Evolutionary conservation across 1,140 invertebrate genomes (phyloP), one percentile per base, ranked within the genome.

Genomic region (Anastrepha obliqua): DNA sequence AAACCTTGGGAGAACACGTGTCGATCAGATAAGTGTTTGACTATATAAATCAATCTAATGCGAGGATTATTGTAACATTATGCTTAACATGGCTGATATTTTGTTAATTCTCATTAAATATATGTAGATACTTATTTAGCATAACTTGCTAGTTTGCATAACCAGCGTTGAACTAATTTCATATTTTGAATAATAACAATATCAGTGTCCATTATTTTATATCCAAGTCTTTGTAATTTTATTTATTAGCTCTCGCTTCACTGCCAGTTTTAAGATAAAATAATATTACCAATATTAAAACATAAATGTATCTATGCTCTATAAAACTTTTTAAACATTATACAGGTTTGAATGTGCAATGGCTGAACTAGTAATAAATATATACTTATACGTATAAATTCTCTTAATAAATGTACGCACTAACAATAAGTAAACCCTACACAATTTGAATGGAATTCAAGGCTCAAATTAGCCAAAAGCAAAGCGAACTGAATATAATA

Each of bases 281-380:
- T 67, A 67, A 67, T 42, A 47, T 74, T 17, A 74, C 15, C 17
- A 47, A 29, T 47, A 47, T 47, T 81, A 55, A 55, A 55, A 55
- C 11, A 62, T 20, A 51, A 81, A 58, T 13, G 0, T 6, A 13
- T 47, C 3, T 44, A 74, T 39, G 29, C 29, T 74, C 39, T 42
- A 44, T 15, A 74, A 74, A 47, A 44, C 3, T 47, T 74, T 55
- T 11, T 55, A 44, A 74, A 81, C 74, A 55, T 55, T 11, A 81
- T 81, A 81, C 74, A 81, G 74, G 74, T 81, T 47, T 81, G 20
- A 81, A 55, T 20, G 74, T 81, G 74, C 74, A 81, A 81, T 81
- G 74, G 74, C 47, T 55, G 47, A 51, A 81, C 7, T 81, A 81
- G 74, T 81, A 55, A 81, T 51, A 58, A n/a, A 29, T 2, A n/a